Evolutionary conservation across 2,888 invertebrate species (phyloP), one percentile per base, ranked within the genome.

Genomic region (Synanthedon andrenaeformis): DNA sequence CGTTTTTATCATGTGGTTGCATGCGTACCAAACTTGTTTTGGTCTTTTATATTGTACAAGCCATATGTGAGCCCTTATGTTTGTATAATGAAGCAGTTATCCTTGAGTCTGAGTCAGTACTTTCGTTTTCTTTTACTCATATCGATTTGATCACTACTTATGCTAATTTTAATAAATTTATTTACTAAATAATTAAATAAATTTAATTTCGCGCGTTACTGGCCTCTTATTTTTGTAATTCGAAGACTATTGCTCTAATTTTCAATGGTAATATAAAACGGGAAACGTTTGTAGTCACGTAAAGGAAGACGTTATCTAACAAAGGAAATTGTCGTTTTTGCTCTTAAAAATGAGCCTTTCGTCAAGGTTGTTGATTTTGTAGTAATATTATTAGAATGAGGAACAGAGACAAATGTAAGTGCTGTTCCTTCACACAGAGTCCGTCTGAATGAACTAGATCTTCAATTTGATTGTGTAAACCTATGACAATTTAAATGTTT

Each of bases 201-300:
- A n/a, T n/a, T n/a, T n/a, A n/a, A n/a, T n/a, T n/a, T n/a, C 45
- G 14, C 14, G 45, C 45, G 4, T 13, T 45, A 45, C 45, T 14
- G 5, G 45, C 11, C 8, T 45, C 13, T 45, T 45, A n/a, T 45
- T 45, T 14, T 13, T n/a, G 45, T 45, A 45, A 45, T 45, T 14
- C 13, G 45, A 45, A 13, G 45, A 45, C 45, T 45, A 45, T 45
- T 45, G 45, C 45, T n/a, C 45, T 45, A 45, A 45, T 45, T 49
- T 49, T 19, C 19, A 72, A 69, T 72, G 66, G 72, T 74, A 70
- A 69, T 66, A 61, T 61, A 59, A 73, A 79, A 74, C 74, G 74
- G 77, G 75, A 79, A 74, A 76, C 70, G 67, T 60, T 62, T 56
- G 63, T 66, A 66, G 70, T 72, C 74, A 76, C 70, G 72, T 67